Evolutionary conservation across 2,113 vertebrate species (phyloP).

Genomic region (Holacanthus passer): DNA sequence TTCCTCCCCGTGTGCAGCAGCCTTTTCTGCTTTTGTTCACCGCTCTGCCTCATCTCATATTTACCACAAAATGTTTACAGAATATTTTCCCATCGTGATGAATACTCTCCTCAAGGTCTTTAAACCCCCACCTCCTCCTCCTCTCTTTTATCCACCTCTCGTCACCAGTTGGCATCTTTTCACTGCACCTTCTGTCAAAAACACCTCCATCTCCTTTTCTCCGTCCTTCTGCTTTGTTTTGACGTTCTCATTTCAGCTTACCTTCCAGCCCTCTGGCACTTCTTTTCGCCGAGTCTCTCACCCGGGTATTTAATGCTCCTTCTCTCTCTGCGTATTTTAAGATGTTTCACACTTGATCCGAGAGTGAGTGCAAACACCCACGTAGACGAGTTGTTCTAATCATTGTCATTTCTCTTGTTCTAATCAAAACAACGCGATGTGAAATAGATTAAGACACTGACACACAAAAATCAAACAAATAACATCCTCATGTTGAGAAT

Average conservation of each 20-base stretch:
- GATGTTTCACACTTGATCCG: slow-evolving; percentile 6
- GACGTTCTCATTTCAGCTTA: slow-evolving; percentile 31
- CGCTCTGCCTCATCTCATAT: not conserved
- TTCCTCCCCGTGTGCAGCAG: not conserved
- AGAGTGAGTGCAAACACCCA: not conserved
- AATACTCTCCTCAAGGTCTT: slow-evolving; percentile 51
- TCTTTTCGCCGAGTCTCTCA: slow-evolving; percentile 20
- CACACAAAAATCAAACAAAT: not conserved
- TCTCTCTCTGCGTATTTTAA: slow-evolving; percentile 24
- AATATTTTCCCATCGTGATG: slow-evolving; percentile 3
- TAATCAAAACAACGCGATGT: not conserved
- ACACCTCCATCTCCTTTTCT: slow-evolving; percentile 32
- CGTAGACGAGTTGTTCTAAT: not conserved
- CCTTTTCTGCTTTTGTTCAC: not conserved
- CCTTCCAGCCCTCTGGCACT: slow-evolving; percentile 30
- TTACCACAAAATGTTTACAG: slow-evolving; percentile 30
- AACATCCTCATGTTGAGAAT: not conserved
- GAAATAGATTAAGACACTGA: not conserved
- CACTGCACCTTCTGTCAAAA: slow-evolving; percentile 26
- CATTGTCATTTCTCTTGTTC: not conserved
- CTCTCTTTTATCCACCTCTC: slow-evolving; percentile 5
- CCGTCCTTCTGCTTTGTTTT: slow-evolving; percentile 21
- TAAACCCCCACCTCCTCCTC: not conserved
- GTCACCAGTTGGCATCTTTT: slow-evolving; percentile 11
- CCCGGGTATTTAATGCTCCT: slow-evolving; percentile 28